Conservation (phyloP, 2,113 vertebrate genomes). For the Erpornis zantholeuca region DNA sequence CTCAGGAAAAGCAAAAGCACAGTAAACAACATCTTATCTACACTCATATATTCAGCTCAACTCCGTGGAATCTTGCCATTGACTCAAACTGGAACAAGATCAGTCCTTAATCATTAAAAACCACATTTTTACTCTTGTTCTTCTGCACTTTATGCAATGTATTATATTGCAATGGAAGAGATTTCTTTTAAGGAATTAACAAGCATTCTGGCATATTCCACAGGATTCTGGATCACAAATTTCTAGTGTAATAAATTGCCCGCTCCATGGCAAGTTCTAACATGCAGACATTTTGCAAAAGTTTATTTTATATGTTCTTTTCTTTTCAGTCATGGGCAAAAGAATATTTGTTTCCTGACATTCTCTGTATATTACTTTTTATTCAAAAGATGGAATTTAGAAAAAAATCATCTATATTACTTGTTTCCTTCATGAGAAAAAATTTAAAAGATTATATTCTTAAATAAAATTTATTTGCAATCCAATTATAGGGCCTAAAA, state of each 20-base stretch:
- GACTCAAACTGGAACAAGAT: conserved; percentile 28
- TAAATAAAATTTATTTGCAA: not conserved
- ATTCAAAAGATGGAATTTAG: not conserved
- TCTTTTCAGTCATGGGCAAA: not conserved
- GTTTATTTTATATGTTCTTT: not conserved
- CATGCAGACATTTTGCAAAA: not conserved
- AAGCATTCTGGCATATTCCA: conserved; percentile 4
- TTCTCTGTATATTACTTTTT: not conserved
- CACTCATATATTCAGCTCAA: conserved; percentile 32
- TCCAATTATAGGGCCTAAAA: not conserved
- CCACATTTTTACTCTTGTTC: conserved; percentile 38
- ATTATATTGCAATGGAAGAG: not conserved
- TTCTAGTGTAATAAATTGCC: not conserved
- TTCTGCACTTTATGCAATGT: conserved; percentile 43
- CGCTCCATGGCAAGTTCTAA: not conserved
- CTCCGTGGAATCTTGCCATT: conserved; percentile 43
- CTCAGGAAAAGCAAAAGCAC: conserved; percentile 3
- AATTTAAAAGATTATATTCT: not conserved
- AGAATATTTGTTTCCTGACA: not conserved
- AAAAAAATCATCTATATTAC: not conserved
- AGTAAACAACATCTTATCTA: conserved; percentile 54
- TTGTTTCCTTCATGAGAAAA: not conserved
- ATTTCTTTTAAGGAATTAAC: not conserved
- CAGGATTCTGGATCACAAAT: not conserved
- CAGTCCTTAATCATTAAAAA: conserved; percentile 46